Base-by-base conservation (phyloP, 2,113 vertebrate species). In the Caranx ignobilis region DNA sequence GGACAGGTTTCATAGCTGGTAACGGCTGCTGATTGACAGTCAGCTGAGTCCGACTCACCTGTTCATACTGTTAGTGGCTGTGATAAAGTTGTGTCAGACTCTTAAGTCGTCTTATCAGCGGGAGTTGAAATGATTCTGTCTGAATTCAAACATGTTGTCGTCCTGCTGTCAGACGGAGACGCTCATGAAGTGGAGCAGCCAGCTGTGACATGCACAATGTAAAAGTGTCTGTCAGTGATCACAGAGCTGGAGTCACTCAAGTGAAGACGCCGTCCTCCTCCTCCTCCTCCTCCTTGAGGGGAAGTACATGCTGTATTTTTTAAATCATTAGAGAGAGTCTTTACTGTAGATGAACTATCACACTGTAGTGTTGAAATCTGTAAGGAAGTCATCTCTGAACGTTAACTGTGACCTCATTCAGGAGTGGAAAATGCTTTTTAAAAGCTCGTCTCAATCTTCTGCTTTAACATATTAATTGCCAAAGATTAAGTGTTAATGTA, bases 221-320 rank as follows among this genome's bases (percentile, higher is more conserved):
- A 35, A 52, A 35, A 35, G 39, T 41, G 39, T 41, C 55, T 59
- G 65, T 61, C 55, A 7, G 26, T 32, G 71, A 68, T 76, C 66
- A 70, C 43, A 71, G 63, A 34, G 11, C 47, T 10, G 64, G 63
- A 31, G 61, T 72, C 61, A 55, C 75, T 74, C 34, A 6, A 41
- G 39, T 59, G 19, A 39, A 52, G 56, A 75, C 47, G 48, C 32
- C 31, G 32, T 65, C 59, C 56, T 19, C 43, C 43, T 45, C 45
- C 37, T 4, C 37, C 37, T 37, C 37, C 37, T 41, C 39, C 47
- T 48, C 47, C 6, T 31, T 16, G 16, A 70, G 31, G 41, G 75
- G 45, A 75, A 65, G 59, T 16, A 0, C 47, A 61, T 16, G 37
- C 68, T 59, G 56, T 5, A 9, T 31, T 73, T 73, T 59, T 54